Conservation (phyloP, 1,140 invertebrate genomes). For the Solen grandis region DNA sequence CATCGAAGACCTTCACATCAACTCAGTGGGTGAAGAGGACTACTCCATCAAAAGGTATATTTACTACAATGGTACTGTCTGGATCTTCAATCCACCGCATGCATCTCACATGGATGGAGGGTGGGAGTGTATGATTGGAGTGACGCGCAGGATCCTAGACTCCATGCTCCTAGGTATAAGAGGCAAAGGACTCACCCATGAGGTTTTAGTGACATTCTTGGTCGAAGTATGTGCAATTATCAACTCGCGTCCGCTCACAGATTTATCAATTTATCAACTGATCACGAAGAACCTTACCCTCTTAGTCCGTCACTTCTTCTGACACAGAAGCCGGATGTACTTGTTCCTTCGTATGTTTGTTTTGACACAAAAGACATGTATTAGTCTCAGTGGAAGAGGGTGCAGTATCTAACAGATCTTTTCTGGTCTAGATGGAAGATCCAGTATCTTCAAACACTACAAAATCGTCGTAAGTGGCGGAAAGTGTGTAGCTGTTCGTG, state of each 20-base stretch:
- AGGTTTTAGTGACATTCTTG: slow-evolving; percentile 18
- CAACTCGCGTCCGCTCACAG: slow-evolving; percentile 23
- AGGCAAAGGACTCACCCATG: not conserved
- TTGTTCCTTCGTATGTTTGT: not conserved
- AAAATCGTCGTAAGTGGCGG: slow-evolving; percentile 4
- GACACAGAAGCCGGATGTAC: slow-evolving; percentile 7
- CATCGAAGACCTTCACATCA: not conserved
- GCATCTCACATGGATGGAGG: slow-evolving; percentile 16
- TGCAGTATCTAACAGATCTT: slow-evolving; percentile 33
- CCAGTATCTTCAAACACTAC: slow-evolving; percentile 44
- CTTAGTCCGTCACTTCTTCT: slow-evolving; percentile 33
- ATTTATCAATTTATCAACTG: slow-evolving; percentile 1
- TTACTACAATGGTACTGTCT: not conserved
- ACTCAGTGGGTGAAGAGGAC: slow-evolving; percentile 1
- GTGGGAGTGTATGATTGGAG: slow-evolving; percentile 37
- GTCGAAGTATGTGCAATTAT: slow-evolving; percentile 22
- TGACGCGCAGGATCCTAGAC: not conserved
- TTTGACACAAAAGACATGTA: slow-evolving; percentile 29
- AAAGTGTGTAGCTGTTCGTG: slow-evolving; percentile 2
- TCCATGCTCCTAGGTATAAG: slow-evolving; percentile 20
- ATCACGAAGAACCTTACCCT: slow-evolving; percentile 5
- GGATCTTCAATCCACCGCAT: slow-evolving; percentile 34
- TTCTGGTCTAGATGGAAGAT: slow-evolving; percentile 51
- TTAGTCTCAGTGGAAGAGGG: slow-evolving; percentile 20
- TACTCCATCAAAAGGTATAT: not conserved